Evolutionary conservation across 2,113 vertebrate genomes (phyloP).

Genomic region (Myiozetetes cayanensis): DNA sequence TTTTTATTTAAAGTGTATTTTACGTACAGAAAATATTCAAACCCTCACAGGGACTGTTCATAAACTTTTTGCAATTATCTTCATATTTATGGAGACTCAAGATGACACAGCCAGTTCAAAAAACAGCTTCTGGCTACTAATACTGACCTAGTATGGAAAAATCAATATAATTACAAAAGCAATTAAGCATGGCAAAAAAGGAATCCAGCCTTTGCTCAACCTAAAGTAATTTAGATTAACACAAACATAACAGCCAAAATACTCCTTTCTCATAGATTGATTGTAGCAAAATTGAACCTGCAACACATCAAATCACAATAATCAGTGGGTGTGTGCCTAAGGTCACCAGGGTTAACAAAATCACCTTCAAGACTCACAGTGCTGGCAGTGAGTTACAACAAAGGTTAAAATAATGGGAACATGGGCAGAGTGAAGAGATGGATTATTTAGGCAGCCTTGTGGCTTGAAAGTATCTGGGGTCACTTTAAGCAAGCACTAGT

Average conservation of each 20-base stretch:
- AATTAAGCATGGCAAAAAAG: conserved; percentile 21
- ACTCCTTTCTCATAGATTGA: neutral
- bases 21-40: neutral
- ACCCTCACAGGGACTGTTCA: neutral
- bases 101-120: conserved; percentile 1
- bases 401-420: neutral
- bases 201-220: neutral
- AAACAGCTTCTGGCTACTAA: conserved; percentile 18
- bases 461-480: neutral
- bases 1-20: neutral
- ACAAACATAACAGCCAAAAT: conserved; percentile 14
- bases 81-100: neutral
- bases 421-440: neutral
- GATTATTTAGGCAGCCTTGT: neutral
- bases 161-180: conserved; percentile 39
- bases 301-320: neutral
- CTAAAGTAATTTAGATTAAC: conserved; percentile 10
- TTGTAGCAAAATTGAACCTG: neutral
- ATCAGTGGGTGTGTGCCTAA: neutral
- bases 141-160: conserved; percentile 26
- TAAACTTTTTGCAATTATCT: neutral
- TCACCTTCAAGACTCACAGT: neutral
- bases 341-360: neutral
- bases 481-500: neutral
- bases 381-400: neutral